Conservation (phyloP, 2,888 invertebrate species). For the Poecilus cupreus region DNA sequence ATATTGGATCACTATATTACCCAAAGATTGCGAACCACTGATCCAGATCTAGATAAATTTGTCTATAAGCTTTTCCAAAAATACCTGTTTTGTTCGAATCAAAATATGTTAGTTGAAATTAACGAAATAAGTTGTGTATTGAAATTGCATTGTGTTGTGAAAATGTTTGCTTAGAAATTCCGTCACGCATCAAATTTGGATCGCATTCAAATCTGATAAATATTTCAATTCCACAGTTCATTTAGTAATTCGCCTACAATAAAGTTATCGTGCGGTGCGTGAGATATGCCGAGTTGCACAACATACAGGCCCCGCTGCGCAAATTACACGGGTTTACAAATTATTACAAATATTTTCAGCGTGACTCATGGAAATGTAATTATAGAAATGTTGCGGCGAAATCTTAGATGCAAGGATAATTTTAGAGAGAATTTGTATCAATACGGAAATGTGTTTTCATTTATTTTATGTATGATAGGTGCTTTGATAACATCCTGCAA, state of each 20-base stretch:
- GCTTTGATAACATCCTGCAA: too few relatives aligned
- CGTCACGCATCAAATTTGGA: background rate
- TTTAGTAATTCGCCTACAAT: constrained; percentile 7
- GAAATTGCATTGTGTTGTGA: background rate
- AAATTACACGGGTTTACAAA: background rate
- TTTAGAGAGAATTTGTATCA: too few relatives aligned
- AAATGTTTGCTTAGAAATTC: constrained; percentile 6
- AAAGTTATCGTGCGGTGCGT: background rate
- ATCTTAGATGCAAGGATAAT: too few relatives aligned
- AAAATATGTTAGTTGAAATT: background rate
- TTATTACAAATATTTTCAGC: background rate
- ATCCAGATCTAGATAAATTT: too few relatives aligned
- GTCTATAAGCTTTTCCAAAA: background rate
- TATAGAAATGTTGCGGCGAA: background rate
- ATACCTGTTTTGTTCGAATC: too few relatives aligned
- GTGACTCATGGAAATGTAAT: too few relatives aligned
- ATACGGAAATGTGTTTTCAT: too few relatives aligned
- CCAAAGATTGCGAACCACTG: too few relatives aligned
- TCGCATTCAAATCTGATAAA: constrained; percentile 8
- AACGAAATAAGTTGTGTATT: background rate
- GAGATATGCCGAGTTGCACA: background rate
- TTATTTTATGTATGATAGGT: too few relatives aligned
- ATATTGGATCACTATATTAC: too few relatives aligned
- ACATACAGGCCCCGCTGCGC: background rate
- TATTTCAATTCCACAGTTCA: constrained; percentile 17